Evolutionary conservation across 2,797 vertebrate species (phyloP).

Genomic region (Syngnathus acus): DNA sequence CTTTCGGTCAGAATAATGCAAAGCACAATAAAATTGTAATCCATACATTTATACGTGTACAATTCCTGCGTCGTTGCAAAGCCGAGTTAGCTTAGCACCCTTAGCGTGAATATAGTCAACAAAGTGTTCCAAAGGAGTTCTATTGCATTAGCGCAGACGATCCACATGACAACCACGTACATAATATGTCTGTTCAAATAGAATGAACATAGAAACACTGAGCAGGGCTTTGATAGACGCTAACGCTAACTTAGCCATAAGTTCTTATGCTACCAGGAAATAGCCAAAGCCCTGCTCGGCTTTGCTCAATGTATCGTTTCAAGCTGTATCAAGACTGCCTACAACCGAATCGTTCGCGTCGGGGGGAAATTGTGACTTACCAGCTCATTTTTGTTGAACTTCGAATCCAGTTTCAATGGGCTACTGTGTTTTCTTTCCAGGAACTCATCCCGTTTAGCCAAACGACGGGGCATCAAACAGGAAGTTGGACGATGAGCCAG

Average conservation of each 20-base stretch:
- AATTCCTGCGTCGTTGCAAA: neutral
- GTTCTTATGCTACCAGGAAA: conserved; percentile 39
- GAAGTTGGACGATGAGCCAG: conserved; percentile 48
- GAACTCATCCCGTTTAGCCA: conserved; percentile 51
- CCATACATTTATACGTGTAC: neutral
- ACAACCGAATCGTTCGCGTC: neutral
- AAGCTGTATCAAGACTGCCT: neutral
- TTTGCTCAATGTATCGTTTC: neutral
- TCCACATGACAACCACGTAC: neutral
- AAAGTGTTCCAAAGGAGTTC: neutral
- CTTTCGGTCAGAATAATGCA: neutral
- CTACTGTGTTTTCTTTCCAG: conserved; percentile 39
- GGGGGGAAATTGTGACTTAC: conserved; percentile 52
- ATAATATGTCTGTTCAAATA: neutral
- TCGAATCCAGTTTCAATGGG: conserved; percentile 49
- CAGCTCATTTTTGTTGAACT: conserved; percentile 70
- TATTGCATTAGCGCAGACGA: neutral
- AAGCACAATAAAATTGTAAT: neutral
- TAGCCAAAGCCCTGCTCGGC: conserved; percentile 36
- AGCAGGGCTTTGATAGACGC: neutral
- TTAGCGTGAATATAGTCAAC: no score
- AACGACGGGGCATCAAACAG: conserved; percentile 44
- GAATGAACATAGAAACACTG: neutral
- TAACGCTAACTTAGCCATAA: neutral
- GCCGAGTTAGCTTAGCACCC: conserved; percentile 1